Percentiles rank a stretch among this genome's conserved stretches.
Evolutionary conservation across 2,888 invertebrate genomes (phyloP).

Genomic region (Brenthis hecate): DNA sequence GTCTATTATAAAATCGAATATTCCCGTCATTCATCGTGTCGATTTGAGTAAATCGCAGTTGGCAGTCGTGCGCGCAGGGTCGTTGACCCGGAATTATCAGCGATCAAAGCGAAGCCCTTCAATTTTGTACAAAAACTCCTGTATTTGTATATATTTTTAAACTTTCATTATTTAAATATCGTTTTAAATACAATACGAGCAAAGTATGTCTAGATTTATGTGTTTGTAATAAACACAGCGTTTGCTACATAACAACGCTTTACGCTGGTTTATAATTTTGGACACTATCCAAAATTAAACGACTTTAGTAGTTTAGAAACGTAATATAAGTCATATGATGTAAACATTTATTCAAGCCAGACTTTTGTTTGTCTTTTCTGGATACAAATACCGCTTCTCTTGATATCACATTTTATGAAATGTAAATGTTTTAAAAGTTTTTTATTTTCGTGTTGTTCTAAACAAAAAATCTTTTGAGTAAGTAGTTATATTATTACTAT

Average conservation of each 20-base stretch:
- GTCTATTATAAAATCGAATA: conserved; percentile 43
- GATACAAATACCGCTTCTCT: conserved; percentile 43
- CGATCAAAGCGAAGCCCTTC: conserved; percentile 64
- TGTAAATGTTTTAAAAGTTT: conserved; percentile 24
- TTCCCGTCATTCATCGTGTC: conserved; percentile 55
- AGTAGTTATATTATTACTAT: background rate
- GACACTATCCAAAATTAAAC: conserved; percentile 52
- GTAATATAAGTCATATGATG: conserved; percentile 56
- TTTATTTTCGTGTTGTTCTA: conserved; percentile 8
- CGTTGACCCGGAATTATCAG: conserved; percentile 74
- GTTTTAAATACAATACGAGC: background rate
- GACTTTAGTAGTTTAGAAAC: conserved; percentile 49
- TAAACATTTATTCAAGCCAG: conserved; percentile 57
- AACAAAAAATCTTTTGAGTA: conserved; percentile 19
- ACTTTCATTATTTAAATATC: background rate
- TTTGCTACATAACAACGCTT: conserved; percentile 2
- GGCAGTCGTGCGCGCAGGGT: conserved; percentile 72
- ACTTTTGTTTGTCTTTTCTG: conserved; percentile 53
- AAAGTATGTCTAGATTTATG: background rate
- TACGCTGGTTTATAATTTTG: conserved; percentile 44
- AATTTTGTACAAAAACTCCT: conserved; percentile 39
- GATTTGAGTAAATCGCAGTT: conserved; percentile 65
- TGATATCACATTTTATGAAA: conserved; percentile 35
- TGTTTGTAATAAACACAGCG: background rate
- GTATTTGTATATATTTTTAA: conserved; percentile 38